Evolutionary conservation across 2,888 invertebrate genomes (phyloP).

Genomic region (Cerastis leucographa): DNA sequence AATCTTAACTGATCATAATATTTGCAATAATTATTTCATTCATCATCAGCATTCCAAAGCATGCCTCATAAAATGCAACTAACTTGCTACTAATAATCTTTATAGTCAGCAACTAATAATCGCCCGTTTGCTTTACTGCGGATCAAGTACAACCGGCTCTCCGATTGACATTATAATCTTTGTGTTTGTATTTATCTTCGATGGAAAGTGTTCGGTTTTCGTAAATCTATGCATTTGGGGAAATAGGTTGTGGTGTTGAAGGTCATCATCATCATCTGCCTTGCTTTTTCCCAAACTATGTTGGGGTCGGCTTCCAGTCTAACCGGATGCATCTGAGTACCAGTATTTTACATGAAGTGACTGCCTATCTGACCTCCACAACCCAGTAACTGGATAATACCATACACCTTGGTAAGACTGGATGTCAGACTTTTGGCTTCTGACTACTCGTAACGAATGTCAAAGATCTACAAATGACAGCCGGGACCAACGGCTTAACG

Average conservation of each 20-base stretch:
- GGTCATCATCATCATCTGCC: too few relatives aligned
- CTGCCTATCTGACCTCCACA: too few relatives aligned
- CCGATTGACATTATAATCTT: constrained; percentile 7
- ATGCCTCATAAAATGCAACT: background rate
- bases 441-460: too few relatives aligned
- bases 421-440: too few relatives aligned
- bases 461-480: too few relatives aligned
- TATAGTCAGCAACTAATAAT: constrained; percentile 31
- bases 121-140: constrained; percentile 31
- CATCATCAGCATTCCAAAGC: background rate
- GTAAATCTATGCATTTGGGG: constrained; percentile 41
- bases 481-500: too few relatives aligned
- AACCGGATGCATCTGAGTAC: too few relatives aligned
- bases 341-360: too few relatives aligned
- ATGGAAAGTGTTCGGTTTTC: constrained; percentile 42
- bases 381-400: too few relatives aligned
- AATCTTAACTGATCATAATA: background rate
- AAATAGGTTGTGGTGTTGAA: constrained; percentile 18
- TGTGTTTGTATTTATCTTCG: constrained; percentile 29
- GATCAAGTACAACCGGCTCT: constrained; percentile 37
- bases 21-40: background rate
- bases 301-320: too few relatives aligned
- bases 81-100: constrained; percentile 11
- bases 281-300: too few relatives aligned
- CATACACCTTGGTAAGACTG: too few relatives aligned